Conservation (phyloP, 1,140 invertebrate genomes). For the Nasonia vitripennis region DNA sequence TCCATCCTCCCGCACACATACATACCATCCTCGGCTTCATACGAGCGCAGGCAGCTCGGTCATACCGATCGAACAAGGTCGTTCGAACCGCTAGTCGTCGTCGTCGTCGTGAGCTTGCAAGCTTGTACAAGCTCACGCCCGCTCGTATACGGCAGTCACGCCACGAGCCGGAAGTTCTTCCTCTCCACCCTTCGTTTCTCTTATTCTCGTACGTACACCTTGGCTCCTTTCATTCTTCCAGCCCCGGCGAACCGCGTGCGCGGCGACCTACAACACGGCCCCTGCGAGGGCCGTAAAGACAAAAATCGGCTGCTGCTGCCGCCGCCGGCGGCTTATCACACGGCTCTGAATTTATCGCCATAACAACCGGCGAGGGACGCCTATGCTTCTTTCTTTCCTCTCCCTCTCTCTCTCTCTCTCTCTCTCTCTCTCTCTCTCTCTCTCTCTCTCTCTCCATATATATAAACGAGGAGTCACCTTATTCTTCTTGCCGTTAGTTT, state of each 20-base stretch:
- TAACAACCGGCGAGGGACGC: slow-evolving; percentile 52
- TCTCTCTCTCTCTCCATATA: background rate
- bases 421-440: no score
- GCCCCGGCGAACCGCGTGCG: background rate
- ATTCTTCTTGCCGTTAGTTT: slow-evolving; percentile 11
- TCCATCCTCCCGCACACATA: background rate
- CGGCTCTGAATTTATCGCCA: slow-evolving; percentile 61
- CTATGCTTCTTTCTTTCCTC: background rate
- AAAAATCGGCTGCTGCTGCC: slow-evolving; percentile 58
- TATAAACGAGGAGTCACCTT: background rate
- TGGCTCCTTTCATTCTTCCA: slow-evolving; percentile 7
- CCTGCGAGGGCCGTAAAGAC: slow-evolving; percentile 61
- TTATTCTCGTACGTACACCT: slow-evolving; percentile 48
- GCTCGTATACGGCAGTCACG: slow-evolving; percentile 54
- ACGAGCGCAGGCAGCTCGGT: background rate
- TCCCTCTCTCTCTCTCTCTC: background rate
- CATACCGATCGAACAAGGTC: background rate
- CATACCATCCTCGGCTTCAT: background rate
- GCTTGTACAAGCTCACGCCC: slow-evolving; percentile 16
- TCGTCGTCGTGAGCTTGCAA: slow-evolving; percentile 4
- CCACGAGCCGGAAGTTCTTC: slow-evolving; percentile 57
- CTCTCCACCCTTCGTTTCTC: slow-evolving; percentile 34
- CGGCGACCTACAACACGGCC: slow-evolving; percentile 43
- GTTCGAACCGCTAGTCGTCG: background rate
- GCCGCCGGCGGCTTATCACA: slow-evolving; percentile 57